Evolutionary conservation across 2,113 vertebrate species (phyloP).

Genomic region (Eudyptes chrysolophus): DNA sequence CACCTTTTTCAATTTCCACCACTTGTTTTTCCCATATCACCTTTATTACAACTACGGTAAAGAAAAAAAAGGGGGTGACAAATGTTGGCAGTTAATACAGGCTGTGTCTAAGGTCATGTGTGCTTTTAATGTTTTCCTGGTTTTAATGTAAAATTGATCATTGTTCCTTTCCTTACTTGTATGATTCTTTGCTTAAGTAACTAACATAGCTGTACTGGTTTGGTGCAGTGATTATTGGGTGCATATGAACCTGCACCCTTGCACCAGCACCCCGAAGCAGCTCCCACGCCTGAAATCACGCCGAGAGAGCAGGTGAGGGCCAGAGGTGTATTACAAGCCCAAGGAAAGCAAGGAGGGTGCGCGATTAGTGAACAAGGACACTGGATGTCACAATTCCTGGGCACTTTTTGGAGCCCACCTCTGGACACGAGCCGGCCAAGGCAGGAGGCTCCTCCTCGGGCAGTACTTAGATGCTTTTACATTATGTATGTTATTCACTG

Average conservation of each 20-base stretch:
- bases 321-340: neutral
- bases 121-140: neutral
- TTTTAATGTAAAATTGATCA: neutral
- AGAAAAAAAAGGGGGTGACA: neutral
- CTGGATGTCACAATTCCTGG: neutral
- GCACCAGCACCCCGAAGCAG: neutral
- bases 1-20: neutral
- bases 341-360: accelerated
- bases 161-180: neutral
- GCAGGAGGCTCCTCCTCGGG: accelerated
- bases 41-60: neutral
- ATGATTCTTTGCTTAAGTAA: neutral
- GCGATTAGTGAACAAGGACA: neutral
- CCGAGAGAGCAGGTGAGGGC: neutral
- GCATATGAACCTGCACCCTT: neutral
- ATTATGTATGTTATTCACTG: accelerated
- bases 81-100: neutral
- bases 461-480: accelerated
- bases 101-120: neutral
- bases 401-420: neutral
- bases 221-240: neutral
- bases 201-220: neutral
- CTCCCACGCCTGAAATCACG: neutral
- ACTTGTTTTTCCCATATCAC: neutral
- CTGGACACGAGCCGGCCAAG: accelerated